Evolutionary conservation across 2,888 invertebrate genomes (phyloP).

Genomic region (Conistra vaccinii): DNA sequence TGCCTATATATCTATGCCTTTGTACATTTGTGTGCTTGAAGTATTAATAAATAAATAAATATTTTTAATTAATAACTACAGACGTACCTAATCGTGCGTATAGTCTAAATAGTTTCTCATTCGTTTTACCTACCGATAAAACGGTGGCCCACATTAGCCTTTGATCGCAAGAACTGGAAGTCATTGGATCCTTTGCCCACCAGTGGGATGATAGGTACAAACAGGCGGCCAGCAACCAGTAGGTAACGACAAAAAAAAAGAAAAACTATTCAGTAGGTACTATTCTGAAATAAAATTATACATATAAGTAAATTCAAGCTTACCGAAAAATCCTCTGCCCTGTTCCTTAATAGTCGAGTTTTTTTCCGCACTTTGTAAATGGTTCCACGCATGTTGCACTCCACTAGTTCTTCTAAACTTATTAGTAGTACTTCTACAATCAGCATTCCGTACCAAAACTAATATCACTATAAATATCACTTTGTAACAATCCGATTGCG

Average conservation of each 20-base stretch:
- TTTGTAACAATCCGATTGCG: conserved; percentile 74
- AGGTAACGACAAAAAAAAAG: not conserved
- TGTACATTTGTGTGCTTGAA: too few species aligned
- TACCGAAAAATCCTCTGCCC: conserved; percentile 68
- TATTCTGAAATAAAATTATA: not conserved
- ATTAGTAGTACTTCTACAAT: conserved; percentile 69
- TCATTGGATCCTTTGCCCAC: too few species aligned
- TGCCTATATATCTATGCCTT: too few species aligned
- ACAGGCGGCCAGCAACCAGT: too few species aligned
- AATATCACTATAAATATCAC: conserved; percentile 75
- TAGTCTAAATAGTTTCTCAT: too few species aligned
- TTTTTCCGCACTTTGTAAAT: conserved; percentile 45
- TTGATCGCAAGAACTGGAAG: too few species aligned
- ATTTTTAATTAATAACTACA: too few species aligned
- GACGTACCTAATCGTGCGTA: too few species aligned
- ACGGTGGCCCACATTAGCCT: too few species aligned
- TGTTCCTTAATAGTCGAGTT: conserved; percentile 54
- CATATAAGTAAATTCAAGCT: conserved; percentile 29
- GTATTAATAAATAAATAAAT: too few species aligned
- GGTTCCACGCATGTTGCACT: conserved; percentile 56
- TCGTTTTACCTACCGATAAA: too few species aligned
- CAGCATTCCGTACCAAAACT: conserved; percentile 70
- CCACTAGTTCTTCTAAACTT: conserved; percentile 73
- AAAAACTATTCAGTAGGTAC: not conserved
- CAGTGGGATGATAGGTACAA: too few species aligned